Percentiles rank a stretch among this genome's conserved stretches.
phyloP scores from a whole-genome alignment of 2,113 vertebrate genomes.

The Panthera tigris region DNA sequence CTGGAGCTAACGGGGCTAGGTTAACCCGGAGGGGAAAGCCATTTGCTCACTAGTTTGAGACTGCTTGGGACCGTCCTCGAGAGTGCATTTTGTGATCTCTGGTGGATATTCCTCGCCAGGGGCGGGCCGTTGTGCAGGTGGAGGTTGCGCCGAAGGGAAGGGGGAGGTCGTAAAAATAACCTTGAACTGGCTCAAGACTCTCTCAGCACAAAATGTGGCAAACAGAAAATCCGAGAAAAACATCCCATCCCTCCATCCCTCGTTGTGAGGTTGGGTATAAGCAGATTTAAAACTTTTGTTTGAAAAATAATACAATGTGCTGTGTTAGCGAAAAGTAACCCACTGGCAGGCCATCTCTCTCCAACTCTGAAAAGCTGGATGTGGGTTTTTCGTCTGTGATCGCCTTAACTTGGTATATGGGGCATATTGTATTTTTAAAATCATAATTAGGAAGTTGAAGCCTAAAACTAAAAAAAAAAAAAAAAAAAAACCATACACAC shows the following conservation, averaged over 20 bases:
- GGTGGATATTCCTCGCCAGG: neutral
- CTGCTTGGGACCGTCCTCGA: neutral
- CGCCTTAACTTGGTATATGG: neutral
- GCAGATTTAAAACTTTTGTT: slow-evolving; percentile 43
- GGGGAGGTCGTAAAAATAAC: neutral
- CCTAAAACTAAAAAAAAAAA: neutral
- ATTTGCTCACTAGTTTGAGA: neutral
- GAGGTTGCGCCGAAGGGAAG: neutral
- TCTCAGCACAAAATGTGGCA: neutral
- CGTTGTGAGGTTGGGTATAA: neutral
- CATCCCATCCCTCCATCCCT: neutral
- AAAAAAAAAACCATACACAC: too few species aligned
- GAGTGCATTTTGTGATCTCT: neutral
- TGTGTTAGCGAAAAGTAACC: slow-evolving; percentile 31
- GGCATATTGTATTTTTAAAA: slow-evolving; percentile 7
- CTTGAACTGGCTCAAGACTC: neutral
- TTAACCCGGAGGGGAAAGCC: neutral
- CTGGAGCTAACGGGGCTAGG: neutral
- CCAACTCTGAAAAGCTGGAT: slow-evolving; percentile 13
- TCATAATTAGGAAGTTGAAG: neutral
- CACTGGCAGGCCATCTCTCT: neutral
- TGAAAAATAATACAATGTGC: slow-evolving; percentile 28
- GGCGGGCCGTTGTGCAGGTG: neutral
- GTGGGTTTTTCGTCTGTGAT: neutral
- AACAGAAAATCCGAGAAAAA: slow-evolving; percentile 1